These are phyloP conservation scores for Meloidogyne chitwoodi DNA, from an alignment of 1,140 invertebrate species.

Conservation along the genomic window DNA sequence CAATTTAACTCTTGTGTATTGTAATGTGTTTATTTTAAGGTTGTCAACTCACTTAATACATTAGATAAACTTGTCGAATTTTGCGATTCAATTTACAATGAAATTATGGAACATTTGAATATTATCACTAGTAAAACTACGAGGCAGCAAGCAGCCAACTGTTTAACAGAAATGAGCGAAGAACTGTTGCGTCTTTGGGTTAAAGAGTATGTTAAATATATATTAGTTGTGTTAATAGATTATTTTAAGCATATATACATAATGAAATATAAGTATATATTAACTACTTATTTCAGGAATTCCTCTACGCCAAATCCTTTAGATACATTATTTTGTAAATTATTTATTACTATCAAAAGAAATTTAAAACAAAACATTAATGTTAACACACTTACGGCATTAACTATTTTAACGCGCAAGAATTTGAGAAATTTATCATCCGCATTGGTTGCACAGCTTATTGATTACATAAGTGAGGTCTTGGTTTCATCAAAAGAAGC, in stretches of 20 bases:
- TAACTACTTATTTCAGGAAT: not conserved
- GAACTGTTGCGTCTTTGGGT: not conserved
- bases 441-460: conserved; percentile 16
- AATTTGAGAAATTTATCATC: conserved; percentile 27
- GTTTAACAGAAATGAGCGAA: conserved; percentile 6
- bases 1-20: not conserved
- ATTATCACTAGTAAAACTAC: conserved; percentile 1
- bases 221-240: not conserved
- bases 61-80: conserved; percentile 1
- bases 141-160: conserved; percentile 1
- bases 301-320: not conserved
- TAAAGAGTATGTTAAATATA: conserved; percentile 1
- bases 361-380: not conserved
- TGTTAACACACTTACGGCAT: conserved; percentile 19
- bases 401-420: conserved; percentile 37
- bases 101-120: conserved; percentile 4
- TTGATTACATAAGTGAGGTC: conserved; percentile 4
- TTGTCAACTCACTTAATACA: not conserved
- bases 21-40: not conserved
- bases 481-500: conserved; percentile 13
- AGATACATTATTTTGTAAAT: not conserved
- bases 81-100: not conserved
- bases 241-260: too few species aligned
- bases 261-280: not conserved
- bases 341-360: not conserved